These are phyloP conservation scores for Macrostomum lignano DNA, from an alignment of 1,140 invertebrate genomes.

Conservation along the genomic window DNA sequence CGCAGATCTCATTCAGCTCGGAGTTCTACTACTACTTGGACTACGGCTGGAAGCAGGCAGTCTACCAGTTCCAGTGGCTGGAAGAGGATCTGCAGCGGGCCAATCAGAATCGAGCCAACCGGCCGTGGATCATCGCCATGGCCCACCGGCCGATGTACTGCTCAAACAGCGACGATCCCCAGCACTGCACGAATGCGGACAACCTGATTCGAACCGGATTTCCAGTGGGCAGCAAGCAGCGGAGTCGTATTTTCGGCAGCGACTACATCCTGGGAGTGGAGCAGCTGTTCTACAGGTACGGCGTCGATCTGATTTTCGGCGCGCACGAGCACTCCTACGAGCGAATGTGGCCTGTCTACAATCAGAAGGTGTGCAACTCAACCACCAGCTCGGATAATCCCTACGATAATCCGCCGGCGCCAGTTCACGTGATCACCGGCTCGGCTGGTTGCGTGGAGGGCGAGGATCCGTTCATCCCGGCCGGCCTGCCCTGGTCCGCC, in stretches of 20 bases:
- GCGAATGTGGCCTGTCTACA: slow-evolving; percentile 63
- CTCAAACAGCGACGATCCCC: slow-evolving; percentile 12
- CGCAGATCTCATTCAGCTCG: no score
- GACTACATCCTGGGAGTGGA: slow-evolving; percentile 36
- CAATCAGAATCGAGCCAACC: slow-evolving; percentile 12
- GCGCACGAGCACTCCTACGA: slow-evolving; percentile 87
- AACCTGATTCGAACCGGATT: neutral
- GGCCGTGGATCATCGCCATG: slow-evolving; percentile 22
- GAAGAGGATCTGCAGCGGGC: slow-evolving; percentile 18
- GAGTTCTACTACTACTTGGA: no score
- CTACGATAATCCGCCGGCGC: slow-evolving; percentile 49
- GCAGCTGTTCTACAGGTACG: slow-evolving; percentile 50
- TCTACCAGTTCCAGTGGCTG: no score
- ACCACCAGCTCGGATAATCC: slow-evolving; percentile 12
- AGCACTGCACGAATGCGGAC: neutral
- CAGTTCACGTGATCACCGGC: slow-evolving; percentile 59
- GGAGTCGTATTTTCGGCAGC: slow-evolving; percentile 3
- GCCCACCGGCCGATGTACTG: slow-evolving; percentile 23
- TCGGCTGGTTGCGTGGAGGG: slow-evolving; percentile 45
- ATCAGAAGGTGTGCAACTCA: slow-evolving; percentile 41
- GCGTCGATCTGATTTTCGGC: slow-evolving; percentile 74
- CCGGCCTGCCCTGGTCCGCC: slow-evolving; percentile 44
- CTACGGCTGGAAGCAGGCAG: no score
- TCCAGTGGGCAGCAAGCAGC: neutral
- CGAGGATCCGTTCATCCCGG: slow-evolving; percentile 29